A percentile compares a stretch with the other conserved stretches of the same genome.
These are phyloP conservation scores for Arvicanthis niloticus DNA, from an alignment of 2,113 vertebrate species.

Conservation along the genomic window DNA sequence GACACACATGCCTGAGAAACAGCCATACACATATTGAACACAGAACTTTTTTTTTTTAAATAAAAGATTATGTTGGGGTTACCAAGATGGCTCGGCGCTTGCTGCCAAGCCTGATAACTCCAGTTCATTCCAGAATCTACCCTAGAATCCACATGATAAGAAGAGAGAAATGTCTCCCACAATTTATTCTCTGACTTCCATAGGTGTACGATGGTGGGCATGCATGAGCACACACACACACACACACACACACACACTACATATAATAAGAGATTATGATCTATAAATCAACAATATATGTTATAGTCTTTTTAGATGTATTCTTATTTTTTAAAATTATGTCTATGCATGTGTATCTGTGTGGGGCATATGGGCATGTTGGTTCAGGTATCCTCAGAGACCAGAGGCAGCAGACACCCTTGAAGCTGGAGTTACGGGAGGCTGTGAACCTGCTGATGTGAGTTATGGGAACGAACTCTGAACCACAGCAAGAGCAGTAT, in stretches of 20 bases:
- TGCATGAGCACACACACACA: no score
- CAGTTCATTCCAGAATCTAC: neutral
- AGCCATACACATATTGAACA: neutral
- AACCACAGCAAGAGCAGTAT: neutral
- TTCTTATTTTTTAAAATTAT: neutral
- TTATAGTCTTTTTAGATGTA: neutral
- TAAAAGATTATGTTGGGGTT: neutral
- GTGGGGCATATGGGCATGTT: no score
- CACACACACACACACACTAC: neutral
- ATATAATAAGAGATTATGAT: neutral
- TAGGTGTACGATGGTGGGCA: no score
- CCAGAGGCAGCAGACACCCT: neutral
- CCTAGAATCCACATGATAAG: neutral
- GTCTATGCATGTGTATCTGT: neutral
- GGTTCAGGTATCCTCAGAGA: neutral
- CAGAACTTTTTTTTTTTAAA: neutral
- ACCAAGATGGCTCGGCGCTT: neutral
- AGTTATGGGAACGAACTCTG: neutral
- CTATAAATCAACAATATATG: slow-evolving; percentile 31
- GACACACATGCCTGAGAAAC: neutral
- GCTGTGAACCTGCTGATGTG: neutral
- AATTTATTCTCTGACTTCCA: neutral
- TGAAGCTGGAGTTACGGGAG: neutral
- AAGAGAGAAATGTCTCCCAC: neutral
- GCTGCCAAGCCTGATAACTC: neutral